Base-by-base conservation (phyloP, 1,140 invertebrate species). In the Steinernema feltiae region DNA sequence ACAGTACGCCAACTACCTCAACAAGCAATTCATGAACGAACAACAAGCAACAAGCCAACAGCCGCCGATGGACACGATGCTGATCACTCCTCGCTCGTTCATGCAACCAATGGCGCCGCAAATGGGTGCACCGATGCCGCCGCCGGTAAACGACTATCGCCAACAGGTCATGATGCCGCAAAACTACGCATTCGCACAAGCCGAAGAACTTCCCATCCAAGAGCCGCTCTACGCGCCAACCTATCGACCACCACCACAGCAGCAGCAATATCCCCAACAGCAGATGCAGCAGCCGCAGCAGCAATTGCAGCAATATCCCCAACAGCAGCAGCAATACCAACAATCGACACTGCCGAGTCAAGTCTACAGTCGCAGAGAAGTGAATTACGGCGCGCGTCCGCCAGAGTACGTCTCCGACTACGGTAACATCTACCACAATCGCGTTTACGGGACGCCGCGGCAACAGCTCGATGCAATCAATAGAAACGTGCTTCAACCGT, bases 1-100 rank as follows among this genome's bases (percentile, higher is more conserved):
- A 24, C 80, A 85, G 70, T 85, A 85, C 76, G 84, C 84, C 32
- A 86, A 78, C 70, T 85, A 84, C 71, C 73, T 85, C 24, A 86
- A 85, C 48, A 76, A 83, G 69, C 84, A 86, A 71, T 86, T 86
- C 77, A 32, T 70, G 30, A 63, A 18, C 21, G 30, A 35, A 29
- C 69, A 77, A 21, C n/a, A 18, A 70, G 27, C 76, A 29, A 30
- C 70, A n/a, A n/a, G n/a, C n/a, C n/a, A n/a, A 31, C 70, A 73
- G 53, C 72, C 48, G 18, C 31, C 48, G 48, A 41, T 21, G 21
- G 48, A 77, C 70, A 75, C 73, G 17, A 41, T 72, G 35, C 35
- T 41, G 7, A 18, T 7, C 35, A 7, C 18, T 18, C 35, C n/a
- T n/a, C n/a, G n/a, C n/a, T n/a, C n/a, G n/a, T n/a, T n/a, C n/a